Evolutionary conservation across 2,888 invertebrate species (phyloP).

Genomic region (Dermolepida albohirtum): DNA sequence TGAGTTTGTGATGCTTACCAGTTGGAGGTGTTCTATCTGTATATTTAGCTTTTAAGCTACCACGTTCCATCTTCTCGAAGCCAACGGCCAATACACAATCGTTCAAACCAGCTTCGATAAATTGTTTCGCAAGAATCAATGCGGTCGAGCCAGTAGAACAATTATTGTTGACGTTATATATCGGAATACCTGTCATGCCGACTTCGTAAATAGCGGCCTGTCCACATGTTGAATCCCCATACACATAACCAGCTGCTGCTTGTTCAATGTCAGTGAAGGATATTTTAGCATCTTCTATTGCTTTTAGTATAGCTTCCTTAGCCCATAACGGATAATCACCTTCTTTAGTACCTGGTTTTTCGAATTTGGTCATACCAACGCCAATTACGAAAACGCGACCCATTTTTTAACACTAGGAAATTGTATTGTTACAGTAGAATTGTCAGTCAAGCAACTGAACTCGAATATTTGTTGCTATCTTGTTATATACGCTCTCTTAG

Average conservation of each 20-base stretch:
- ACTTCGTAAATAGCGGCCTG: slow-evolving; percentile 95
- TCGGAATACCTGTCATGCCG: slow-evolving; percentile 96
- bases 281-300: slow-evolving; percentile 85
- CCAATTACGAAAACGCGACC: slow-evolving; percentile 87
- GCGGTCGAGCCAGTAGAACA: slow-evolving; percentile 98
- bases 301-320: slow-evolving; percentile 92
- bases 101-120: slow-evolving; percentile 87
- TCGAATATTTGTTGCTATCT: neutral
- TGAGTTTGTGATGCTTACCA: slow-evolving; percentile 86
- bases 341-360: slow-evolving; percentile 86
- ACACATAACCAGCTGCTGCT: slow-evolving; percentile 93
- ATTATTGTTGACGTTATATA: slow-evolving; percentile 98
- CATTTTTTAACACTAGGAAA: slow-evolving; percentile 53
- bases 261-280: slow-evolving; percentile 83
- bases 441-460: neutral
- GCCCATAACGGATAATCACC: slow-evolving; percentile 94
- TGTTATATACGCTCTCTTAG: slow-evolving; percentile 58
- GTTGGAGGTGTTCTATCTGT: slow-evolving; percentile 88
- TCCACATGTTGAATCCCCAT: slow-evolving; percentile 94
- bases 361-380: slow-evolving; percentile 98
- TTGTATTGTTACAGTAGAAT: neutral
- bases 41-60: slow-evolving; percentile 73
- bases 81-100: slow-evolving; percentile 94
- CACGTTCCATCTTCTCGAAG: slow-evolving; percentile 98
- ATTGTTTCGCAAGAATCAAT: slow-evolving; percentile 88